Conservation (phyloP, 2,797 vertebrate genomes). For the Microhierax caerulescens region DNA sequence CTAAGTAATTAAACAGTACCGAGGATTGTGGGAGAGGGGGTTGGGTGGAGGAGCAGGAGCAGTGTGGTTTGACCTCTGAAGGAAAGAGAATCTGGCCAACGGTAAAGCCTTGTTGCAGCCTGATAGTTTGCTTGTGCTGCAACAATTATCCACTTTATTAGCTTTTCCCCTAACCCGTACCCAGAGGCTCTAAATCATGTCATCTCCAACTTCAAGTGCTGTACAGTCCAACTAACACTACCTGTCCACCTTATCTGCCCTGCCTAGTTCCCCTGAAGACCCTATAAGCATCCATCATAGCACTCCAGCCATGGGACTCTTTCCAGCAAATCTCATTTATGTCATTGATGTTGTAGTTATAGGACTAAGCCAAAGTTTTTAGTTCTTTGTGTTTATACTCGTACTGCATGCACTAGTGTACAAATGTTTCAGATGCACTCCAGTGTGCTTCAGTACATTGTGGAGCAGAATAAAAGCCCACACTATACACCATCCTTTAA, state of each 20-base stretch:
- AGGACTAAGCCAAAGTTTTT: not conserved
- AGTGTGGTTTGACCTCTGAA: no score
- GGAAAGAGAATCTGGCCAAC: no score
- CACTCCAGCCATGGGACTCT: not conserved
- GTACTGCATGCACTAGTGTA: not conserved
- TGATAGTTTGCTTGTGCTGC: no score
- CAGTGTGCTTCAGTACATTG: not conserved
- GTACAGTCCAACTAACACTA: accelerated
- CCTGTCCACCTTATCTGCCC: accelerated
- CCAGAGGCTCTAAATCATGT: not conserved
- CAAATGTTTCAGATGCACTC: not conserved
- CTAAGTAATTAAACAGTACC: no score
- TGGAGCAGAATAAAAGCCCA: not conserved
- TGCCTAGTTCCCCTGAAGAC: not conserved
- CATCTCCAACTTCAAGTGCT: not conserved
- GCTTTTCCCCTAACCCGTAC: not conserved
- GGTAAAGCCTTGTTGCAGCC: no score
- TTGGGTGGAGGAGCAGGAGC: no score
- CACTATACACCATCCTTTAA: not conserved
- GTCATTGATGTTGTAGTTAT: not conserved
- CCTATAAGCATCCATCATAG: not conserved
- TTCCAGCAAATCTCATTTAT: not conserved
- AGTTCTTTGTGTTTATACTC: not conserved
- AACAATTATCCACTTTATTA: not conserved
- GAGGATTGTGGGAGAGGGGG: no score